phyloP scores from a whole-genome alignment of 2,113 vertebrate species.

The Leptosomus discolor region DNA sequence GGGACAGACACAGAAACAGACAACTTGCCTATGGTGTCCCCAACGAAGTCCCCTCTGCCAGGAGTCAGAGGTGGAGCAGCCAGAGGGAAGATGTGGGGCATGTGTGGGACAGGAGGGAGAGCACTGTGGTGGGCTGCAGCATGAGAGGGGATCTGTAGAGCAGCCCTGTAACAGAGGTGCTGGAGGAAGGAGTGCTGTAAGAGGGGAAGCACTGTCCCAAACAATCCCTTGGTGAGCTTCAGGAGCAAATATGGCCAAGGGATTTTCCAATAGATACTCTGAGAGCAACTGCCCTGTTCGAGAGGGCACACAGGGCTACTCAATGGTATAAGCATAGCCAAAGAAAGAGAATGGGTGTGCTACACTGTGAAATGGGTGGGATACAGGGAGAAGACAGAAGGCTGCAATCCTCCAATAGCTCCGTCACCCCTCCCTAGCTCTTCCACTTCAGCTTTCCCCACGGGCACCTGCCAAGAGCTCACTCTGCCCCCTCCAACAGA shows the following conservation, averaged over 20 bases:
- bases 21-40: neutral
- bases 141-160: neutral
- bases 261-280: neutral
- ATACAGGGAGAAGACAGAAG: neutral
- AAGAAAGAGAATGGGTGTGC: neutral
- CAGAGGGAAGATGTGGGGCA: neutral
- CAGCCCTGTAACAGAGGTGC: neutral
- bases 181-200: neutral
- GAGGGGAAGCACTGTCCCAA: neutral
- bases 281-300: neutral
- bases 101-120: fast-evolving
- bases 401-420: neutral
- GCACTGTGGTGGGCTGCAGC: no score
- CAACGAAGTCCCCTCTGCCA: no score
- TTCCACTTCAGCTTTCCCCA: neutral
- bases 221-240: neutral
- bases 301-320: neutral
- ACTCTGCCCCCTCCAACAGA: neutral
- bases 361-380: neutral
- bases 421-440: neutral
- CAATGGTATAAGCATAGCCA: neutral
- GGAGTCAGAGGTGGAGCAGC: neutral
- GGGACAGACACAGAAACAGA: neutral
- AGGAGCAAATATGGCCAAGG: neutral
- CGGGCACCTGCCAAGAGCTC: neutral